Evolutionary conservation across 2,797 vertebrate species (phyloP).

Genomic region (Hoplostethus atlanticus): DNA sequence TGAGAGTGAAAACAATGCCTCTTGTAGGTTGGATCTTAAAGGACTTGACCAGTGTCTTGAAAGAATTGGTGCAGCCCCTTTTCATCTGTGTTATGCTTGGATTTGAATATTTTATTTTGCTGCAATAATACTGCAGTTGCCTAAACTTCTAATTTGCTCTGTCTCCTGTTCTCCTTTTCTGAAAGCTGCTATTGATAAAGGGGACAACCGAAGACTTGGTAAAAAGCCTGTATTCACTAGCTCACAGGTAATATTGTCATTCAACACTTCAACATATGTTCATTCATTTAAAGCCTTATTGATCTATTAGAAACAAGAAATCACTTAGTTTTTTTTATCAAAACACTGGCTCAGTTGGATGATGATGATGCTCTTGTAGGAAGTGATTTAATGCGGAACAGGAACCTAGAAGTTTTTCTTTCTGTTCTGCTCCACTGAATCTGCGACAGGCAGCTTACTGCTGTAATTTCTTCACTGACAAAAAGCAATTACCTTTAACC

Average conservation of each 20-base stretch:
- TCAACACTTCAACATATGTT: conserved; percentile 2
- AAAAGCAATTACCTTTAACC: not conserved
- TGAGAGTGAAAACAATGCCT: conserved; percentile 50
- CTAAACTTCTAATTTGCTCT: conserved; percentile 3
- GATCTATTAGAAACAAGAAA: not conserved
- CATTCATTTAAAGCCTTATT: not conserved
- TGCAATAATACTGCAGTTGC: not conserved
- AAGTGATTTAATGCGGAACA: conserved; percentile 27
- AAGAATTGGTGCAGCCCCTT: conserved; percentile 19
- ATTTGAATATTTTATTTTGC: conserved; percentile 27
- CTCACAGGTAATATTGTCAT: conserved; percentile 89
- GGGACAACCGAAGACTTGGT: conserved; percentile 91
- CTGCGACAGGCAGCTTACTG: not conserved
- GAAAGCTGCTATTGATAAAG: conserved; percentile 94
- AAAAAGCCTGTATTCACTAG: conserved; percentile 94
- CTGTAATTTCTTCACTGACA: conserved; percentile 3
- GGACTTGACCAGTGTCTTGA: not conserved
- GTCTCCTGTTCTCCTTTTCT: conserved; percentile 36
- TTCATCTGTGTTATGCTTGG: conserved; percentile 10
- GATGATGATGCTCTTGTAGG: conserved; percentile 28
- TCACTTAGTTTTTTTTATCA: not conserved
- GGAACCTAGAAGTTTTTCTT: not conserved
- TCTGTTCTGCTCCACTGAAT: conserved; percentile 10
- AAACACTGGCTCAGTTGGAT: not conserved
- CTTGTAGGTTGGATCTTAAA: conserved; percentile 20